phyloP scores from a whole-genome alignment of 2,888 invertebrate genomes.

The Mythimna ferrago region DNA sequence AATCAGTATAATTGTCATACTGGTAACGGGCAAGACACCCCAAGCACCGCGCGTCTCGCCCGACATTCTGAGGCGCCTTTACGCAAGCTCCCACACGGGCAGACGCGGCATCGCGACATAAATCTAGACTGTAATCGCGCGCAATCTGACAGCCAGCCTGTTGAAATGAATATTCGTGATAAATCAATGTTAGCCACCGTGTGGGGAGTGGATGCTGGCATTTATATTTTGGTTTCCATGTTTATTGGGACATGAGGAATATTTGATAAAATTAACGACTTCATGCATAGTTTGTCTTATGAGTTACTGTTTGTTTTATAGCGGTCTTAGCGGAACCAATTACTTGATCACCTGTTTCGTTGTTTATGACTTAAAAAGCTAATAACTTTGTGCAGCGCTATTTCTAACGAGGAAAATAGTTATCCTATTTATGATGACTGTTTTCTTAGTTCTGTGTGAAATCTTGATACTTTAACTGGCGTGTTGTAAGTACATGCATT shows the following conservation, averaged over 20 bases:
- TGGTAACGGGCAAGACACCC: not conserved
- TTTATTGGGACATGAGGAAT: slow-evolving; percentile 50
- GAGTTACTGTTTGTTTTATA: slow-evolving; percentile 22
- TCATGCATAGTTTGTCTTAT: slow-evolving; percentile 16
- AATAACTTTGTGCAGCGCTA: too few relatives aligned
- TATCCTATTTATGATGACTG: too few relatives aligned
- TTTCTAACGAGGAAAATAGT: not conserved
- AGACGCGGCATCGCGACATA: slow-evolving; percentile 79
- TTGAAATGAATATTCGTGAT: slow-evolving; percentile 89
- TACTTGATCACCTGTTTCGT: not conserved
- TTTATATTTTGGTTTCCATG: slow-evolving; percentile 53
- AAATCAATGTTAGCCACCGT: slow-evolving; percentile 88
- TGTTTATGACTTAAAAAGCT: not conserved
- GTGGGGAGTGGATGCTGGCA: slow-evolving; percentile 63
- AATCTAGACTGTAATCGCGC: slow-evolving; percentile 85
- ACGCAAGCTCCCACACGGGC: slow-evolving; percentile 70
- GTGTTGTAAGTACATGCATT: too few relatives aligned
- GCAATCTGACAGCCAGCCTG: slow-evolving; percentile 87
- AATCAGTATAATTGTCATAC: not conserved
- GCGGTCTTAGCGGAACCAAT: slow-evolving; percentile 14
- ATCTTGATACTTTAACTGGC: too few relatives aligned
- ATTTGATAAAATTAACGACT: slow-evolving; percentile 46
- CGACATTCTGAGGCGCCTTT: slow-evolving; percentile 42
- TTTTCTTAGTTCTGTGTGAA: too few relatives aligned
- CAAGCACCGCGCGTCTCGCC: slow-evolving; percentile 9